These are phyloP conservation scores for Epizoanthus fatuus DNA, from an alignment of 92 coral and sea anemone genomes.

Conservation along the genomic window DNA sequence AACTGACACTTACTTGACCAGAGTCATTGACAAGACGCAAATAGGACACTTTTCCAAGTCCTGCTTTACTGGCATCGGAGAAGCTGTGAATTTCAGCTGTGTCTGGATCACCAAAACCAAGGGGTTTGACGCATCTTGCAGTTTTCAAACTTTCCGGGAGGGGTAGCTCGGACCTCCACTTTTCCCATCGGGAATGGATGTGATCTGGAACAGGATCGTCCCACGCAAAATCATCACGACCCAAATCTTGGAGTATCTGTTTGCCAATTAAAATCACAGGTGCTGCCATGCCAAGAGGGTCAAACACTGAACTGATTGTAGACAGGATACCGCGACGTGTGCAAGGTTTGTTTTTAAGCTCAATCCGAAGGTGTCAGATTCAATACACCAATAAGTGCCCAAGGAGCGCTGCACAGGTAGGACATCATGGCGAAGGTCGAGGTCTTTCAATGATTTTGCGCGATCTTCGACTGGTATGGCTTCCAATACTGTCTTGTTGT, in stretches of 20 bases:
- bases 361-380: constrained; percentile 66
- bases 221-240: constrained; percentile 50
- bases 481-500: constrained; percentile 41
- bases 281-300: constrained; percentile 56
- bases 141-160: constrained; percentile 50
- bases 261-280: constrained; percentile 60
- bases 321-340: constrained; percentile 67
- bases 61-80: constrained; percentile 64
- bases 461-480: constrained; percentile 61
- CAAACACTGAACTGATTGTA: constrained; percentile 63
- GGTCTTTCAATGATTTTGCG: constrained; percentile 63
- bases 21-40: constrained; percentile 41
- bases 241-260: constrained; percentile 56
- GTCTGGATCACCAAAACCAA: constrained; percentile 67
- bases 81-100: constrained; percentile 64
- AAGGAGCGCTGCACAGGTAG: constrained; percentile 68
- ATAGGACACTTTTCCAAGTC: constrained; percentile 57
- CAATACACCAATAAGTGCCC: constrained; percentile 72
- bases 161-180: too few relatives aligned
- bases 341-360: constrained; percentile 69
- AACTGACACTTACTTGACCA: constrained; percentile 55
- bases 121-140: constrained; percentile 70
- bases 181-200: too few relatives aligned
- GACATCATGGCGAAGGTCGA: constrained; percentile 60
- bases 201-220: too few relatives aligned